Conservation (phyloP, 2,888 invertebrate species). For the Cerastis rubricosa region DNA sequence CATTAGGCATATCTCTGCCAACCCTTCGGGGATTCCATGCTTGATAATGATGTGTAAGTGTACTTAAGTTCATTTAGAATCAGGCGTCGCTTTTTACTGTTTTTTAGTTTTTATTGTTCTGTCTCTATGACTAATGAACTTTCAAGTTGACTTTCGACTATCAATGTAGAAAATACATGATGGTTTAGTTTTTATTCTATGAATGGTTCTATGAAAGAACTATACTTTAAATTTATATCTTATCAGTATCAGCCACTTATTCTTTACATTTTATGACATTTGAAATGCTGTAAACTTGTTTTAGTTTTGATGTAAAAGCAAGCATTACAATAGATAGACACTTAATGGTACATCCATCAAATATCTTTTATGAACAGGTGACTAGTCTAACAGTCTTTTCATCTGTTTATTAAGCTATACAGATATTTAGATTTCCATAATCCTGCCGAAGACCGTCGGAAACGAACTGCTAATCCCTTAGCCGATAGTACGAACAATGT, state of each 20-base stretch:
- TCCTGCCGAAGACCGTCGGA: neutral
- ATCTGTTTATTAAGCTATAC: neutral
- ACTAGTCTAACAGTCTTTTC: neutral
- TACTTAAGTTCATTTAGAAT: neutral
- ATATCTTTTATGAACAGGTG: neutral
- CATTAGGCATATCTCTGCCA: neutral
- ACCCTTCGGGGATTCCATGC: neutral
- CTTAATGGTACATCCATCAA: neutral
- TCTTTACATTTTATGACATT: neutral
- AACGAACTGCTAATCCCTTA: conserved; percentile 14
- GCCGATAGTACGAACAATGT: conserved; percentile 23
- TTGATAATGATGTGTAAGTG: neutral
- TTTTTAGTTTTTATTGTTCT: neutral
- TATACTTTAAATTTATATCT: neutral
- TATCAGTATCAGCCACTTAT: neutral
- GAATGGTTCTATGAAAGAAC: neutral
- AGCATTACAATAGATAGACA: neutral
- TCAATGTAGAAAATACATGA: neutral
- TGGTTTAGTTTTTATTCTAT: neutral
- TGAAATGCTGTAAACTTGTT: neutral
- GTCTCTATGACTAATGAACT: neutral
- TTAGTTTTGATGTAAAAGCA: neutral
- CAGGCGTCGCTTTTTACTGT: neutral
- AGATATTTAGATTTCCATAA: neutral
- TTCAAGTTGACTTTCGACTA: neutral